Evolutionary conservation across 2,113 vertebrate genomes (phyloP).

Genomic region (Cygnus atratus): DNA sequence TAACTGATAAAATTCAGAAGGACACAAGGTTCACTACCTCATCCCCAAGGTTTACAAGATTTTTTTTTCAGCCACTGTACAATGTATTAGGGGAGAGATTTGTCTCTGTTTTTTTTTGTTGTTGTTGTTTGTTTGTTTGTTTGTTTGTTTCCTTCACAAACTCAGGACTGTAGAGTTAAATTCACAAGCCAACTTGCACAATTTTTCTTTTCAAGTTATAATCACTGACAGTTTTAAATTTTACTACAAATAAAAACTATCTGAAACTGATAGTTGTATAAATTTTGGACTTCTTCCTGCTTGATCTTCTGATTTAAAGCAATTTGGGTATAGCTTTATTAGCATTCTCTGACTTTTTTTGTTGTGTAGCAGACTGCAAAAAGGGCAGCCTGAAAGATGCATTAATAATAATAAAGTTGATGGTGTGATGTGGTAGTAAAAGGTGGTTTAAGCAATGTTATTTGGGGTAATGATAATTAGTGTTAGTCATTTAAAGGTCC

Average conservation of each 20-base stretch:
- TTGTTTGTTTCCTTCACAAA: not conserved
- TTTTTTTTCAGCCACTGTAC: not conserved
- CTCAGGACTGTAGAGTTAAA: not conserved
- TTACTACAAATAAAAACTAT: not conserved
- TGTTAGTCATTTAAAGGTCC: not conserved
- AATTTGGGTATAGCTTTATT: not conserved
- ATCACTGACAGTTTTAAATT: not conserved
- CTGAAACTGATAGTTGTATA: not conserved
- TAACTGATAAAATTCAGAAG: not conserved
- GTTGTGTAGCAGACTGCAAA: not conserved
- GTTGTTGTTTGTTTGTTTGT: not conserved
- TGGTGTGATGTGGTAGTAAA: not conserved
- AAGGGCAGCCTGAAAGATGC: not conserved
- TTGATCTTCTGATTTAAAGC: not conserved
- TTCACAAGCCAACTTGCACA: not conserved
- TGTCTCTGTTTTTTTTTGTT: not conserved
- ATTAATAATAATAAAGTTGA: conserved; percentile 25
- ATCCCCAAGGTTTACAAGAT: not conserved
- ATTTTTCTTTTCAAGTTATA: not conserved
- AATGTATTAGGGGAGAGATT: not conserved
- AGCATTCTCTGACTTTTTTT: not conserved
- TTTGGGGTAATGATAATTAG: conserved; percentile 44
- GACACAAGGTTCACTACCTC: not conserved
- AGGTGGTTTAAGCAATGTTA: not conserved
- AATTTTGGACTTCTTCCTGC: not conserved